phyloP scores from a whole-genome alignment of 2,113 vertebrate genomes.

The Gymnarchus niloticus region DNA sequence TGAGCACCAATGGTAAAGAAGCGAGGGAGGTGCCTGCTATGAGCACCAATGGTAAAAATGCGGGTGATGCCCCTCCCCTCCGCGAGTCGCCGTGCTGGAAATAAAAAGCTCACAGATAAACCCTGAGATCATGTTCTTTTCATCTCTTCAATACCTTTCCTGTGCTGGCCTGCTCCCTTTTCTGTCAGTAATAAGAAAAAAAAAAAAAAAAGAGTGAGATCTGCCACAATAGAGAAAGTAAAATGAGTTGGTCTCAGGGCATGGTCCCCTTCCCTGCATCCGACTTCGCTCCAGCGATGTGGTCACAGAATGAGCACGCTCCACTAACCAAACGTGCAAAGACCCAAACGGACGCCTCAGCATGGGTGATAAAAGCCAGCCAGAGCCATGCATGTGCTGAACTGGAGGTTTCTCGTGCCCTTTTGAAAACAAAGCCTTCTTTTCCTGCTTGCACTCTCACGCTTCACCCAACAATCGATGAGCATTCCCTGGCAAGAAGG shows the following conservation, averaged over 20 bases:
- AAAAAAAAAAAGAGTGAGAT: too few relatives aligned
- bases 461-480: neutral
- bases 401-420: too few relatives aligned
- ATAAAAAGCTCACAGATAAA: neutral
- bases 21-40: neutral
- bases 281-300: neutral
- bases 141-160: neutral
- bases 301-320: neutral
- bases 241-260: neutral
- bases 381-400: neutral
- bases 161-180: neutral
- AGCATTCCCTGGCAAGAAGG: neutral
- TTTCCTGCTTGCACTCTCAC: neutral
- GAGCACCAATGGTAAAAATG: too few relatives aligned
- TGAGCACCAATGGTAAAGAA: neutral
- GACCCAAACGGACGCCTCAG: neutral
- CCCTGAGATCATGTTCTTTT: neutral
- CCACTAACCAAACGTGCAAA: neutral
- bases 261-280: too few relatives aligned
- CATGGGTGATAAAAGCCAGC: conserved; percentile 2
- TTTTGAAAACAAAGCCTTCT: neutral
- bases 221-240: neutral
- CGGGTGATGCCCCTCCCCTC: neutral
- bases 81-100: neutral
- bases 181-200: neutral